A percentile compares a stretch with the other conserved stretches of the same genome.
Conservation (phyloP, 1,140 invertebrate genomes). For the Bombus pascuorum region DNA sequence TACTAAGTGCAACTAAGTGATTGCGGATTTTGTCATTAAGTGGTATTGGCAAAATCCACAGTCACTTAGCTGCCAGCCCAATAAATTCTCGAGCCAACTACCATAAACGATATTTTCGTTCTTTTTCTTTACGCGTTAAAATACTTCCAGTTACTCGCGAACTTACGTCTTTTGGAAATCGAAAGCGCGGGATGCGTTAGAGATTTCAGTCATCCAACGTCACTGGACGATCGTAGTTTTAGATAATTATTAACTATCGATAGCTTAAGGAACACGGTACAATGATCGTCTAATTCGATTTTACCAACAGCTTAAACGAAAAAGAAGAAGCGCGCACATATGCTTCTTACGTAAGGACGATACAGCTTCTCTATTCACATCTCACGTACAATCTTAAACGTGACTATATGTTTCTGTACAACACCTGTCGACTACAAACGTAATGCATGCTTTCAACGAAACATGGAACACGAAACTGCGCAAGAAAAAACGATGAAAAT, state of each 20-base stretch:
- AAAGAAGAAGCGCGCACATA: not conserved
- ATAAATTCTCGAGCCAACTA: not conserved
- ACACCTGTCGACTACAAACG: not conserved
- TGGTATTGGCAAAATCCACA: too few species aligned
- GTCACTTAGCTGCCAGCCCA: too few species aligned
- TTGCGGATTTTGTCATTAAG: too few species aligned
- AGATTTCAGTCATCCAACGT: not conserved
- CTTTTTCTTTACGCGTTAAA: not conserved
- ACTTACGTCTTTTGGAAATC: not conserved
- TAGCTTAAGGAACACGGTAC: not conserved
- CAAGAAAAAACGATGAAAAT: not conserved
- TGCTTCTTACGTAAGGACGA: slow-evolving; percentile 15
- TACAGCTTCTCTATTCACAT: slow-evolving; percentile 23
- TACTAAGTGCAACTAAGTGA: too few species aligned
- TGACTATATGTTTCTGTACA: slow-evolving; percentile 7
- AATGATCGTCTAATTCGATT: slow-evolving; percentile 10
- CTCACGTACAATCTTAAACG: slow-evolving; percentile 28
- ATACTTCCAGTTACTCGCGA: not conserved
- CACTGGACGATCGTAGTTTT: too few species aligned
- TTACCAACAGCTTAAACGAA: not conserved
- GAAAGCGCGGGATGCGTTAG: not conserved
- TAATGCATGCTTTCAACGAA: not conserved
- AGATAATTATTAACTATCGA: not conserved
- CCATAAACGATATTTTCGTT: not conserved
- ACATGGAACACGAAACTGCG: not conserved